Percentiles rank a stretch among this genome's conserved stretches.
Evolutionary conservation across 2,113 vertebrate species (phyloP).

Genomic region (Ammodytes marinus): DNA sequence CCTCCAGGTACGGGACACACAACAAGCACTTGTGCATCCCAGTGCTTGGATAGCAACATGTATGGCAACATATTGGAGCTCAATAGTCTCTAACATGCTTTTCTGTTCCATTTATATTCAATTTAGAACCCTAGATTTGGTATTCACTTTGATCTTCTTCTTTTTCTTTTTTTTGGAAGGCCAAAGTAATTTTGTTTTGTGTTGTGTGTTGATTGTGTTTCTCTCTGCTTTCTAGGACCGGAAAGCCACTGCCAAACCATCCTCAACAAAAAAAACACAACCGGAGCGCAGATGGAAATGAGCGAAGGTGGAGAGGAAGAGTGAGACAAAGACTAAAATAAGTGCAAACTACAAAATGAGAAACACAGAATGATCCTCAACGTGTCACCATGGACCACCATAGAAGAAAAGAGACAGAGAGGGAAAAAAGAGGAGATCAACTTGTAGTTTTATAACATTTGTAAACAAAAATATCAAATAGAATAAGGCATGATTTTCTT

Average conservation of each 20-base stretch:
- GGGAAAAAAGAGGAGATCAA: constrained; percentile 66
- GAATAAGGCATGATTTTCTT: constrained; percentile 92
- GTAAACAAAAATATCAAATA: constrained; percentile 83
- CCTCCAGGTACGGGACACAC: constrained; percentile 80
- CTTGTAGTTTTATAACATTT: constrained; percentile 89
- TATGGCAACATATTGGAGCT: constrained; percentile 31
- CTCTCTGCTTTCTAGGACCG: constrained; percentile 83
- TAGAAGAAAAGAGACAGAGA: constrained; percentile 47
- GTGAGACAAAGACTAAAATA: constrained; percentile 39
- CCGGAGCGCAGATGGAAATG: constrained; percentile 81
- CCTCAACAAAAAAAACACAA: constrained; percentile 81
- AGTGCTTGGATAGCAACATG: constrained; percentile 67
- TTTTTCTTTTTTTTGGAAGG: background rate
- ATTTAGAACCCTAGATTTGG: constrained; percentile 14
- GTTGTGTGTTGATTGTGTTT: background rate
- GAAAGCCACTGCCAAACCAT: constrained; percentile 93
- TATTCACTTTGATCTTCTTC: background rate
- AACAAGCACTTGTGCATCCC: constrained; percentile 70
- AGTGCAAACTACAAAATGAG: constrained; percentile 62
- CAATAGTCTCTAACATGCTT: constrained; percentile 15
- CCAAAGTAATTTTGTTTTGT: background rate
- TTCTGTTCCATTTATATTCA: constrained; percentile 34
- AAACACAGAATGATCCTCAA: constrained; percentile 68
- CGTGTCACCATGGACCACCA: constrained; percentile 58
- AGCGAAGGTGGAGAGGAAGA: constrained; percentile 49